Percentiles rank a stretch among this genome's conserved stretches.
Conservation (phyloP, 35 echinoderm and acorn worm species). For the Heliocidaris erythrogramma region DNA sequence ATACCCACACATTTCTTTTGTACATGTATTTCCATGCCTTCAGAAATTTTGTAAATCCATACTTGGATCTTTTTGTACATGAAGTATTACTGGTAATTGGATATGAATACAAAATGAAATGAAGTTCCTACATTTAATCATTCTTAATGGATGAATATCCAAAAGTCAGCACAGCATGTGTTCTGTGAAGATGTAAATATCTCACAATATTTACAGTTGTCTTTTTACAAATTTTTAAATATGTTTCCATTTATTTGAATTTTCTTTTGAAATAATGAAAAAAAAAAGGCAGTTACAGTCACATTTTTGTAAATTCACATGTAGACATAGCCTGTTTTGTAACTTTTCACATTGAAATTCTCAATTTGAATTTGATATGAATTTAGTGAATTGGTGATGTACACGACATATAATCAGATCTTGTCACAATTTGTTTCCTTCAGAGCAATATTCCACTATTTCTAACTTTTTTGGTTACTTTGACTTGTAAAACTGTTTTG, state of each 20-base stretch:
- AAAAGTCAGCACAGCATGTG: no score
- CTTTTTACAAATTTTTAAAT: not conserved
- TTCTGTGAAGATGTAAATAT: not conserved
- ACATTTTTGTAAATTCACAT: not conserved
- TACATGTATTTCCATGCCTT: no score
- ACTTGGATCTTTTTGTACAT: no score
- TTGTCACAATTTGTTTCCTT: constrained; percentile 20
- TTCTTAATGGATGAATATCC: no score
- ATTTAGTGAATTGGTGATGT: not conserved
- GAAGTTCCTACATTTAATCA: no score
- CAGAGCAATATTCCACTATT: constrained; percentile 42
- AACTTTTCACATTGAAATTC: constrained; percentile 18
- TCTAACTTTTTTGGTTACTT: not conserved
- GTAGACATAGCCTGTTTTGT: not conserved
- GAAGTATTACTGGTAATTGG: no score
- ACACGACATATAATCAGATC: not conserved
- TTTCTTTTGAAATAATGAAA: not conserved
- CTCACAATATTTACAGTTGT: not conserved
- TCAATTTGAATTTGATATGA: constrained; percentile 6
- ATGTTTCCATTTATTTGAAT: not conserved
- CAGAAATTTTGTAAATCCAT: no score
- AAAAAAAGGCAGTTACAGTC: not conserved
- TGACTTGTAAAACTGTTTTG: constrained; percentile 3
- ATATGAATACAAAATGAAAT: no score
- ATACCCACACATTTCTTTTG: no score